phyloP scores from a whole-genome alignment of 1,140 invertebrate genomes.

The Macrostomum lignano region DNA sequence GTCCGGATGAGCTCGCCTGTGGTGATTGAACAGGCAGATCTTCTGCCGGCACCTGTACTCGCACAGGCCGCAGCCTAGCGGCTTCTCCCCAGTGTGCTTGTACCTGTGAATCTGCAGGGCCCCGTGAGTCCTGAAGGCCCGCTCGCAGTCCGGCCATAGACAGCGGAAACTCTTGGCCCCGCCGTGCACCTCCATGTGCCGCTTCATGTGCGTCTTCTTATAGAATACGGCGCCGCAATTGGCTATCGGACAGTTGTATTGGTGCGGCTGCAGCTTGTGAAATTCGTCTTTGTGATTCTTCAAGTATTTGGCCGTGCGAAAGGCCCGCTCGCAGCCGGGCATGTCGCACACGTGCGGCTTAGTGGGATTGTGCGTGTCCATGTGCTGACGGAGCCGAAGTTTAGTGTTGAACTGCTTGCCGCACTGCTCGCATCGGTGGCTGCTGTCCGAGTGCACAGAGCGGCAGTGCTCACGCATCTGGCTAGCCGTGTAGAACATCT shows the following conservation, averaged over 20 bases:
- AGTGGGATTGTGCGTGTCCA: conserved; percentile 4
- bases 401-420: conserved; percentile 4
- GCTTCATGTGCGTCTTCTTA: conserved; percentile 4
- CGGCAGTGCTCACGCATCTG: too few species aligned
- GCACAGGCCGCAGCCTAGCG: conserved; percentile 42
- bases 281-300: conserved; percentile 7
- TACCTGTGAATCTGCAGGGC: conserved; percentile 44
- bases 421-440: conserved; percentile 1
- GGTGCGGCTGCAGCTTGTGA: conserved; percentile 4
- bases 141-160: conserved; percentile 14
- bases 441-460: too few species aligned
- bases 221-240: conserved; percentile 3
- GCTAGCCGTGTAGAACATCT: too few species aligned
- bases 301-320: conserved; percentile 5
- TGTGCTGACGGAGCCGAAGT: conserved; percentile 2
- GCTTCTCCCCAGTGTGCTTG: conserved; percentile 50
- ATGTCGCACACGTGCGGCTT: conserved; percentile 5
- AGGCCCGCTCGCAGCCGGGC: conserved; percentile 2
- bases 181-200: conserved; percentile 1
- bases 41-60: conserved; percentile 16
- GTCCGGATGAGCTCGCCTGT: too few species aligned
- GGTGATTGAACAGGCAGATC: conserved; percentile 15
- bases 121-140: conserved; percentile 17
- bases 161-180: conserved; percentile 13
- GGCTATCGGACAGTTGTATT: conserved; percentile 3